phyloP scores from a whole-genome alignment of 2,888 invertebrate species.

The Steinernema scapterisci region DNA sequence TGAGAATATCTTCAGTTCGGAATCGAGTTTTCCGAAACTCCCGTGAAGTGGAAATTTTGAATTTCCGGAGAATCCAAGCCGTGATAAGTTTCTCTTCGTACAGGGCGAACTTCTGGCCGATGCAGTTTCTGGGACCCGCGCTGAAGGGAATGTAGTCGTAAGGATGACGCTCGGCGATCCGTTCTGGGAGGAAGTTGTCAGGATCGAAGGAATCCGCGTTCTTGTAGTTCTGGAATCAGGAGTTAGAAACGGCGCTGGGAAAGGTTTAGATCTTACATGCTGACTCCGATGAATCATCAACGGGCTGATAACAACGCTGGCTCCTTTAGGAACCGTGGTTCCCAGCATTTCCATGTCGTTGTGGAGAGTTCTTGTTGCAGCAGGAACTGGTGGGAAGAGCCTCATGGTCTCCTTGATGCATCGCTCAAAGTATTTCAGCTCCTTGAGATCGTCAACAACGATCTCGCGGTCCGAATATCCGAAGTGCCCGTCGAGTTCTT shows the following conservation, averaged over 20 bases:
- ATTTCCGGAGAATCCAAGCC: constrained; percentile 32
- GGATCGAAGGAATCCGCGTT: constrained; percentile 26
- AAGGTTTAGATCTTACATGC: background rate
- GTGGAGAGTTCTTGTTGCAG: constrained; percentile 44
- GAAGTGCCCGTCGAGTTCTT: constrained; percentile 25
- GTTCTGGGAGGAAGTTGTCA: constrained; percentile 36
- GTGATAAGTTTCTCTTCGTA: constrained; percentile 38
- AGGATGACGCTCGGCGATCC: constrained; percentile 26
- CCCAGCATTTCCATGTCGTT: constrained; percentile 42
- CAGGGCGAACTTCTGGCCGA: constrained; percentile 34
- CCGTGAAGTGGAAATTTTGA: too few species aligned
- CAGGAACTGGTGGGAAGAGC: constrained; percentile 53
- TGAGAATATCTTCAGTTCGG: background rate
- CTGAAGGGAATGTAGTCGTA: constrained; percentile 42
- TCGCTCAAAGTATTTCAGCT: constrained; percentile 49
- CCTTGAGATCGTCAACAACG: constrained; percentile 46
- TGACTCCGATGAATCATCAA: background rate
- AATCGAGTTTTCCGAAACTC: too few species aligned
- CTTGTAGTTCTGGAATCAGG: background rate
- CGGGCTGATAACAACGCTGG: background rate
- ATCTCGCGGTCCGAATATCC: constrained; percentile 32
- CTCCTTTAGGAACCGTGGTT: background rate
- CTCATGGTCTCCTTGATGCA: constrained; percentile 54
- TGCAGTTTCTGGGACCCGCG: constrained; percentile 39
- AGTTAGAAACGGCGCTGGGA: background rate